Base-by-base conservation (phyloP, 2,888 invertebrate species). In the Notodonta dromedarius region DNA sequence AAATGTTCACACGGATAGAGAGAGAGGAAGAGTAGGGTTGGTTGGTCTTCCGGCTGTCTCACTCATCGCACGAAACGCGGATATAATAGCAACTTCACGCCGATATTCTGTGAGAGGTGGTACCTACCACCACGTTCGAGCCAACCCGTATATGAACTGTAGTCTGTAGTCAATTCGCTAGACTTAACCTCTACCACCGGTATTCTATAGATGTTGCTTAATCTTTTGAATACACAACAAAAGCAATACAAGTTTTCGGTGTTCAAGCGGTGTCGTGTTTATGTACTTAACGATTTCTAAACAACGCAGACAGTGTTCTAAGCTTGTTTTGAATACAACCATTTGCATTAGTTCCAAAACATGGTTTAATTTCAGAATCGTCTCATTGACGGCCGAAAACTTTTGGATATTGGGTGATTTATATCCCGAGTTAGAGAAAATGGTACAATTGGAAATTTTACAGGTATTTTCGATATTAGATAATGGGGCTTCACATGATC, bases 281-380 rank as follows among this genome's bases (percentile, higher is more conserved):
- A 48, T 48, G 4, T n/a, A 14, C 11, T 5, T 16, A 39, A n/a
- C 24, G 11, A 40, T 57, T 58, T 56, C 62, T 65, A 5, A 32
- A 52, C 42, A 11, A 42, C 42, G 0, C 11, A 11, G 42, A 1
- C 11, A 12, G 9, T 11, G 42, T 9, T 42, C 35, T 3, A 12
- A 14, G 51, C 24, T 73, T 71, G 53, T 73, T 80, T 71, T 73
- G 68, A 72, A 78, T 74, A 76, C 74, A 74, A 74, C 77, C 66
- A 71, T 77, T 73, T 84, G 79, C 78, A 80, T 80, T 85, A 83
- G 87, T 77, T 80, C 81, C 80, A 83, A 85, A 85, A 82, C 71
- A 80, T 89, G 84, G 76, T 91, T 91, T 93, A 90, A 89, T 93
- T 93, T 92, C 93, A 93, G 92, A 92, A 84, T 82, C 87, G 76